Evolutionary conservation across 2,113 vertebrate species (phyloP).

Genomic region (Gallinago paraguaiae): DNA sequence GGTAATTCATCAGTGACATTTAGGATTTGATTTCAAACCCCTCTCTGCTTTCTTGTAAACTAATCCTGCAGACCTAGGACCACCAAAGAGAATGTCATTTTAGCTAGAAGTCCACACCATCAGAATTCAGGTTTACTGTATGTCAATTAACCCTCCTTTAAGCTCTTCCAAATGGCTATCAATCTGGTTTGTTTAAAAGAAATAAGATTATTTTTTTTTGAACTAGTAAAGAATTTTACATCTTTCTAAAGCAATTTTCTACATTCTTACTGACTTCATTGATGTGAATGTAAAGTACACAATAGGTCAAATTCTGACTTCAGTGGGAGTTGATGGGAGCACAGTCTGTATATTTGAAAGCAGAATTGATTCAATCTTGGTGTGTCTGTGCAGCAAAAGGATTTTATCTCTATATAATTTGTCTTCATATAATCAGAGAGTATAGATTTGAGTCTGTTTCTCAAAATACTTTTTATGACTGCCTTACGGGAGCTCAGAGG

Average conservation of each 20-base stretch:
- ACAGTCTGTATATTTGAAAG: conserved; percentile 26
- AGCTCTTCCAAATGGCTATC: conserved; percentile 52
- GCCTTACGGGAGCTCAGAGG: background rate
- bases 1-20: conserved; percentile 14
- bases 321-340: conserved; percentile 31
- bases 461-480: background rate
- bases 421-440: background rate
- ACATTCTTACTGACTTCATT: conserved; percentile 14
- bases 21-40: conserved; percentile 28
- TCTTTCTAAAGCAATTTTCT: conserved; percentile 58
- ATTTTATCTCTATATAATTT: background rate
- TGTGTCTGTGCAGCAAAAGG: background rate
- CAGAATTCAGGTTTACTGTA: conserved; percentile 48
- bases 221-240: conserved; percentile 12
- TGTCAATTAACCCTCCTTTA: conserved; percentile 43
- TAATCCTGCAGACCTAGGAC: conserved; percentile 37
- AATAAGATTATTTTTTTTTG: conserved; percentile 20
- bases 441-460: background rate
- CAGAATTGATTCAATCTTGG: conserved; percentile 12
- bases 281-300: conserved; percentile 53
- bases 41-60: conserved; percentile 48
- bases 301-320: conserved; percentile 55
- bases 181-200: conserved; percentile 44
- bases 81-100: conserved; percentile 58
- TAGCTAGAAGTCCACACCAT: conserved; percentile 21